Percentiles rank a stretch among this genome's conserved stretches.
These are phyloP conservation scores for Zoanthus solanderi DNA, from an alignment of 92 coral and sea anemone species.

Conservation along the genomic window DNA sequence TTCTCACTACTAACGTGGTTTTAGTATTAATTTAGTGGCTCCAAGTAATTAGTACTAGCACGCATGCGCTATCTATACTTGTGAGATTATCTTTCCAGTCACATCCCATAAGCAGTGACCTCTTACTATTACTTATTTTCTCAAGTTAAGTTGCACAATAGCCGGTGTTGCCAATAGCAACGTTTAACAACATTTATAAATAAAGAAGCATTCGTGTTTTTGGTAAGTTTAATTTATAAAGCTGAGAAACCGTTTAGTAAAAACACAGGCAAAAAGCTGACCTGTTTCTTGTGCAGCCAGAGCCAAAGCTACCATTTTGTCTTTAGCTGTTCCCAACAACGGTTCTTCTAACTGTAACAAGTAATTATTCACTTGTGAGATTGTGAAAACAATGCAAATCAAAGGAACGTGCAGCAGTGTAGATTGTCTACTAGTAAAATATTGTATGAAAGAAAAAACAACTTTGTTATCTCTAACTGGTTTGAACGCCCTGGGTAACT, in stretches of 20 bases:
- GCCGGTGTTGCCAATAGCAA: too few relatives aligned
- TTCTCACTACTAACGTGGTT: too few relatives aligned
- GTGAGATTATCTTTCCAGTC: too few relatives aligned
- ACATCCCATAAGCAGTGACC: too few relatives aligned
- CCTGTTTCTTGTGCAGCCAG: slow-evolving; percentile 94
- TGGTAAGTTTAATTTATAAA: background rate
- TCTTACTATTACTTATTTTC: too few relatives aligned
- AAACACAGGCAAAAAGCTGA: slow-evolving; percentile 19
- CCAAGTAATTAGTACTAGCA: too few relatives aligned
- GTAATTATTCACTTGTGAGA: background rate
- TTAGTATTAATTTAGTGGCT: too few relatives aligned
- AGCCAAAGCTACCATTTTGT: slow-evolving; percentile 95
- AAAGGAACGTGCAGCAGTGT: background rate
- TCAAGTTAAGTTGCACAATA: too few relatives aligned
- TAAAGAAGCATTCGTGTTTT: too few relatives aligned
- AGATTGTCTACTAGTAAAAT: background rate
- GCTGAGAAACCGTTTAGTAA: background rate
- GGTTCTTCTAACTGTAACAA: slow-evolving; percentile 89
- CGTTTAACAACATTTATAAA: too few relatives aligned
- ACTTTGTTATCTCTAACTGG: background rate
- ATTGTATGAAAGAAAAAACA: background rate
- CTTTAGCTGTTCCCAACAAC: slow-evolving; percentile 92
- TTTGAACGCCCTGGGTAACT: too few relatives aligned
- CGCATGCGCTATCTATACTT: too few relatives aligned
- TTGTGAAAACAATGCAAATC: background rate